Conservation (phyloP, 2,888 invertebrate genomes). For the Salticus scenicus region DNA sequence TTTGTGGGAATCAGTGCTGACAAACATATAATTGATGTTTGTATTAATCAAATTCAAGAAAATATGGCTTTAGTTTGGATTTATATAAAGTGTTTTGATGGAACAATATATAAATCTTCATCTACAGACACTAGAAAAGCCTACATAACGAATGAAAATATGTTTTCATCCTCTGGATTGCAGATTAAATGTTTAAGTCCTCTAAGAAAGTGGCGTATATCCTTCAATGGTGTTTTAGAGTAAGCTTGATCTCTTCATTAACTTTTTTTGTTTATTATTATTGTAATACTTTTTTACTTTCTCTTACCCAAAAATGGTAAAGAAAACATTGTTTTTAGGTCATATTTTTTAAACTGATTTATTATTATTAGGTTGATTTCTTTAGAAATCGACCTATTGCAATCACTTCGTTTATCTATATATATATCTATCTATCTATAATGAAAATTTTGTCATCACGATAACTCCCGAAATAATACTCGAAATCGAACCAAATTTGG, state of each 20-base stretch:
- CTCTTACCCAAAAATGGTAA: no score
- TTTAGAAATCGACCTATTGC: no score
- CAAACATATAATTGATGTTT: slow-evolving; percentile 31
- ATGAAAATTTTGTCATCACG: no score
- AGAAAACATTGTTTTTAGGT: no score
- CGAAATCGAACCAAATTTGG: no score
- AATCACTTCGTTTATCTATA: no score
- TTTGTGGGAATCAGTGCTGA: slow-evolving; percentile 32
- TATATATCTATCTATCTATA: no score
- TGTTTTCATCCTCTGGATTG: slow-evolving; percentile 25
- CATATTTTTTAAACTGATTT: no score
- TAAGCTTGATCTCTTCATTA: no score
- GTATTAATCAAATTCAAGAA: slow-evolving; percentile 36
- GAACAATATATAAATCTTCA: slow-evolving; percentile 22
- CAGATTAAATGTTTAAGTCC: slow-evolving; percentile 51
- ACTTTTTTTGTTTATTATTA: not conserved
- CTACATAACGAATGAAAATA: slow-evolving; percentile 30
- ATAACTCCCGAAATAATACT: no score
- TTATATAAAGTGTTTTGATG: slow-evolving; percentile 29
- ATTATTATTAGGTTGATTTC: no score
- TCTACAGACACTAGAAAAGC: slow-evolving; percentile 11
- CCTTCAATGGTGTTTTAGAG: slow-evolving; percentile 49
- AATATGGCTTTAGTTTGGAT: slow-evolving; percentile 25
- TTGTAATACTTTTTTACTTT: no score
- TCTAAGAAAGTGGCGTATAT: slow-evolving; percentile 48